Evolutionary conservation across 1,140 invertebrate genomes (phyloP), one percentile per base, ranked within the genome.

Genomic region (Metopolophium dirhodum): DNA sequence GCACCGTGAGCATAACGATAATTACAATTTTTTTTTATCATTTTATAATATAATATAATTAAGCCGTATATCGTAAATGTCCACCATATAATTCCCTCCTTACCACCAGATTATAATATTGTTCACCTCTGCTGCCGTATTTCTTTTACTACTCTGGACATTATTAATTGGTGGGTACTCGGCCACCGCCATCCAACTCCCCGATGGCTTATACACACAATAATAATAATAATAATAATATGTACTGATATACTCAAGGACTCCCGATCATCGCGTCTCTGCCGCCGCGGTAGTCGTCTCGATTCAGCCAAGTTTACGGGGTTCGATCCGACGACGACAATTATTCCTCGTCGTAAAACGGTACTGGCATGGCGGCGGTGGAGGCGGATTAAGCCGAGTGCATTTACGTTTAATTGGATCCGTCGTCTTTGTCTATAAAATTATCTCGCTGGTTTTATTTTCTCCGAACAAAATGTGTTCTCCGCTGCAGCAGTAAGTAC

Each of bases 361-460:
- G 45, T 37, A 77, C 18, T 35, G n/a, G 61, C n/a, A n/a, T 77
- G n/a, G 61, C 14, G n/a, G 61, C 14, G 30, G 61, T 11, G 14
- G 61, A 77, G 26, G 26, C 61, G 41, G 90, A 91, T 91, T 91
- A 91, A 91, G 90, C 26, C 90, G 61, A 91, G 61, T 91, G 90
- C 61, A 82, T 91, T 91, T 91, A 68, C 90, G 90, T 91, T 91
- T 91, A 91, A 91, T 91, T 91, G 90, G 90, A 91, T 91, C 90
- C 41, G 57, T 35, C 90, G 41, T 91, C 90, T 91, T 91, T 91
- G 90, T 91, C 61, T 91, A 77, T 77, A 37, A 90, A 57, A 45
- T 86, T 45, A 30, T 86, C 85, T 86, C 45, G 14, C 41, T 18
- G 45, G 41, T 86, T 86, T 86, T 86, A 86, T 86, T 86, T 47